Evolutionary conservation across 1,140 invertebrate species (phyloP), one percentile per base, ranked within the genome.

Genomic region (Lanistes nyassanus): DNA sequence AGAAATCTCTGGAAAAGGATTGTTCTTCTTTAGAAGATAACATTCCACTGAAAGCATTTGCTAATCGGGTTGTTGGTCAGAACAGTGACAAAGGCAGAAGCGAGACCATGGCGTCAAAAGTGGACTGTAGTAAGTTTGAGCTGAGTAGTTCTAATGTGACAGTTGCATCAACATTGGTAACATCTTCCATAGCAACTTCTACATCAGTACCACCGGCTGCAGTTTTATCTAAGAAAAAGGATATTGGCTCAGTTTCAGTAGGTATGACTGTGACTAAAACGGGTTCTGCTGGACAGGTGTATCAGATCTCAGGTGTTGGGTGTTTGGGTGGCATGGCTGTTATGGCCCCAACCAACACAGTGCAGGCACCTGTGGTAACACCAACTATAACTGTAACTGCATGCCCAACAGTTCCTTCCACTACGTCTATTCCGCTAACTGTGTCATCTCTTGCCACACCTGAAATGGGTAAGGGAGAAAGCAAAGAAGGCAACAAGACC

Each of bases 11-110:
- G 26, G 76, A 77, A 37, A 74, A 77, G 31, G 76, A 77, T 31
- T 66, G 74, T 34, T 73, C 76, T 36, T 74, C 78, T 4, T 6
- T 75, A 34, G 80, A 81, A 53, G 80, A 81, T 56, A 77, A 81
- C 73, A 81, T 81, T 77, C 80, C 80, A 19, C 37, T 81, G 36
- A 81, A 81, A 69, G 80, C 53, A 26, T 67, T 66, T 69, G 74
- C 74, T 1, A 66, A 55, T 36, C 55, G 70, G 11, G 70, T 72
- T 55, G 42, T 11, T 29, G 56, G 34, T 39, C 55, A 60, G 34
- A 60, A 26, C 19, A 31, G 23, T 19, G 70, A 72, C 23, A 72
- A 60, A 13, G 3, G 55, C 3, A 70, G 37, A 21, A 29, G 34
- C 7, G 47, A 56, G 13, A 70, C 29, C 29, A 16, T 64, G 5